Percentiles rank a stretch among this genome's conserved stretches.
phyloP scores from a whole-genome alignment of 2,797 vertebrate genomes.

The Anabacerthia variegaticeps region DNA sequence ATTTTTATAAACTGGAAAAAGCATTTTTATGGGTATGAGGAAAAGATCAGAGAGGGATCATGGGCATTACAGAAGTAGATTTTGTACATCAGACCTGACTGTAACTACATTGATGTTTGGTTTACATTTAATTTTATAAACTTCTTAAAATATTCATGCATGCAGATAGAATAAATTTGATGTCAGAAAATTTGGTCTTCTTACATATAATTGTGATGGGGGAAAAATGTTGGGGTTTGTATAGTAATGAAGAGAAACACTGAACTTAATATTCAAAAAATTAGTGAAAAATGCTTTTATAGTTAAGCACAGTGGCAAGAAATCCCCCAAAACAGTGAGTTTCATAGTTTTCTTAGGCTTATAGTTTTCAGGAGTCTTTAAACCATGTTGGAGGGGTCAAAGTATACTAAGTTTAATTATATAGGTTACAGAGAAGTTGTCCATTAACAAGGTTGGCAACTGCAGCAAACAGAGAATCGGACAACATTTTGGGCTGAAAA shows the following conservation, averaged over 20 bases:
- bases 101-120: not conserved
- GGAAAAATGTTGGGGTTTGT: not conserved
- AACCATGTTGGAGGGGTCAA: not conserved
- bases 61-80: not conserved
- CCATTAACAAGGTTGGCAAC: not conserved
- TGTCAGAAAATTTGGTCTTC: not conserved
- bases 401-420: not conserved
- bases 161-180: not conserved
- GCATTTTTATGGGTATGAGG: not conserved
- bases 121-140: not conserved
- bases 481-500: not conserved
- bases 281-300: not conserved
- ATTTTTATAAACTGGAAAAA: conserved; percentile 43
- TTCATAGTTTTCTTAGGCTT: not conserved
- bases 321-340: not conserved
- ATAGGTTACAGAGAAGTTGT: not conserved
- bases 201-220: not conserved
- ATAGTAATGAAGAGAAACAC: not conserved
- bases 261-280: not conserved
- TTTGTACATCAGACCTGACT: not conserved
- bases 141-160: not conserved
- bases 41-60: not conserved
- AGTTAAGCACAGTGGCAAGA: not conserved
- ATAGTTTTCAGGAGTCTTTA: not conserved
- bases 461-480: not conserved